Conservation (phyloP, 2,888 invertebrate genomes). For the Trachelus tabidus region DNA sequence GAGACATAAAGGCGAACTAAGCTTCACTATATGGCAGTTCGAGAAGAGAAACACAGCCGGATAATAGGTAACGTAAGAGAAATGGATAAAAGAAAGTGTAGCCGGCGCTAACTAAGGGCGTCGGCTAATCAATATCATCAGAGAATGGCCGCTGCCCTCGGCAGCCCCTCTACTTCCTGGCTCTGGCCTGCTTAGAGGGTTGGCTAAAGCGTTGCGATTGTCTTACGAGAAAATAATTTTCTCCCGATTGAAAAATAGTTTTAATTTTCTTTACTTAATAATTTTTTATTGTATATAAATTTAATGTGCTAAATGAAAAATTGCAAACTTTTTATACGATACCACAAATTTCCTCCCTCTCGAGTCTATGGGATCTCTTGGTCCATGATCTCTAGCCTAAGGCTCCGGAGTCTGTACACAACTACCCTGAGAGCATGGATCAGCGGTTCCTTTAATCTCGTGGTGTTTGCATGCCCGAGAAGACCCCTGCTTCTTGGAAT, state of each 20-base stretch:
- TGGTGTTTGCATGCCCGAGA: conserved; percentile 62
- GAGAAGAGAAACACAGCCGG: conserved; percentile 9
- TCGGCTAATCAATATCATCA: conserved; percentile 65
- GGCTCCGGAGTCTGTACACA: too few species aligned
- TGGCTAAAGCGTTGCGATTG: conserved; percentile 25
- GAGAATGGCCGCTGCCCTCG: conserved; percentile 52
- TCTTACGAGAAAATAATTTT: too few species aligned
- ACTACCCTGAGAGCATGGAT: conserved; percentile 32
- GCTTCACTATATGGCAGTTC: not conserved
- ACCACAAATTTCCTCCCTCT: too few species aligned
- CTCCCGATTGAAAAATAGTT: too few species aligned
- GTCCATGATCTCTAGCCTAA: too few species aligned
- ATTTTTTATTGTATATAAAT: too few species aligned
- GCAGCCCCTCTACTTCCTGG: conserved; percentile 16
- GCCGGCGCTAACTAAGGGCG: conserved; percentile 64
- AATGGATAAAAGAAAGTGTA: conserved; percentile 51
- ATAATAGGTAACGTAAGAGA: conserved; percentile 16
- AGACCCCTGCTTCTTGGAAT: conserved; percentile 34
- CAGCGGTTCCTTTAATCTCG: conserved; percentile 63
- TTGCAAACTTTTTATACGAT: too few species aligned
- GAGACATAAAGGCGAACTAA: not conserved
- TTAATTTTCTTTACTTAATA: too few species aligned
- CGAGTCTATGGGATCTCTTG: too few species aligned
- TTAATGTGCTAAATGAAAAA: too few species aligned
- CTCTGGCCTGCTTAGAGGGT: too few species aligned